Percentiles rank a stretch among this genome's conserved stretches.
phyloP scores from a whole-genome alignment of 2,113 vertebrate species.

The Gallinago undulata region DNA sequence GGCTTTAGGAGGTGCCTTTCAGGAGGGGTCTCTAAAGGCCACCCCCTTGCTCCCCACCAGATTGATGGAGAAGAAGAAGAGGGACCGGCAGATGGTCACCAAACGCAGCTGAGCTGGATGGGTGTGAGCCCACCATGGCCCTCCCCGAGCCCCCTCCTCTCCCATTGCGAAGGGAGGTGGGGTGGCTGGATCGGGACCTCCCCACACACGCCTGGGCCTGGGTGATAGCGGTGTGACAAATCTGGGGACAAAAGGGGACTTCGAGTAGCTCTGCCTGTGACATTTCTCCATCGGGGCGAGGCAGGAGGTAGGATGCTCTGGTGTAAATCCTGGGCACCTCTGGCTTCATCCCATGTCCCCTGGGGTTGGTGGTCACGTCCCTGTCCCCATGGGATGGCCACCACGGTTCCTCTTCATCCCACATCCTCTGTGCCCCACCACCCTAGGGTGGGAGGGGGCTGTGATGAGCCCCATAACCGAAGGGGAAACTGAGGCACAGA shows the following conservation, averaged over 20 bases:
- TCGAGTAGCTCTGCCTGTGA: not conserved
- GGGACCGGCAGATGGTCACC: constrained; percentile 81
- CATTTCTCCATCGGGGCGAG: not conserved
- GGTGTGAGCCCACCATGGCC: rapidly evolving
- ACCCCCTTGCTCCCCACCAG: constrained; percentile 39
- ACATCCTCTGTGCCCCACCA: rapidly evolving
- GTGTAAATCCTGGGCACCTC: not conserved
- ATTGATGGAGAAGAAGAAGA: constrained; percentile 85
- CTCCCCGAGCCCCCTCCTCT: not conserved
- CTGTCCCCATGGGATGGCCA: not conserved
- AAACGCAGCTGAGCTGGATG: constrained; percentile 77
- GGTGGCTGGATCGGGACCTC: not conserved
- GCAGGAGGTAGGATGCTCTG: not conserved
- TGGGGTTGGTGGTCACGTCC: not conserved
- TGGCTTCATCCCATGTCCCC: not conserved
- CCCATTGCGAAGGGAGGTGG: not conserved
- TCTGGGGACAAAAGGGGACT: not conserved
- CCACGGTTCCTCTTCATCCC: not conserved
- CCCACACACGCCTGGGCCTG: not conserved
- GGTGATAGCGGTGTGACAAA: not conserved
- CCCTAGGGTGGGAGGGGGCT: not conserved
- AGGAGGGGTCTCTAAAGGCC: not conserved
- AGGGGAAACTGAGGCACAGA: constrained; percentile 18
- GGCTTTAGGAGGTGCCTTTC: rapidly evolving
- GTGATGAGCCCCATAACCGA: rapidly evolving